Conservation (phyloP, 30 jellyfish, hydroid and myxozoan species). For the Turritopsis dohrnii region DNA sequence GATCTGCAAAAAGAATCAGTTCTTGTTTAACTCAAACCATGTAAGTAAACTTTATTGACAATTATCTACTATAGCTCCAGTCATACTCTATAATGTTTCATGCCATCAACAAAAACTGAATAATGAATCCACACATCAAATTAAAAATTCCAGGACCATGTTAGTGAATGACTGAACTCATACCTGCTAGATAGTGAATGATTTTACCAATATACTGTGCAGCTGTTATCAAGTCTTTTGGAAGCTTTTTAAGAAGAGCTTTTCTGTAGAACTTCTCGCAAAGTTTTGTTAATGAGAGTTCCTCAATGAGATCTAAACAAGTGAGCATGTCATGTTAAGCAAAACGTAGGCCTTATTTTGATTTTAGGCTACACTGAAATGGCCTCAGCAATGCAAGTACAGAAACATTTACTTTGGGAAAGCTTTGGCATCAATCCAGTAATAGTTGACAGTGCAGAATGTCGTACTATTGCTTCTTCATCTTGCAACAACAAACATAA, state of each 20-base stretch:
- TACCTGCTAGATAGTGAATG: slow-evolving; percentile 55
- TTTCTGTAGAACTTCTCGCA: slow-evolving; percentile 45
- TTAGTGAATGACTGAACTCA: background rate
- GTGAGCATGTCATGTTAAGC: background rate
- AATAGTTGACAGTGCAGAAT: slow-evolving; percentile 67
- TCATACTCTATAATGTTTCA: too few species aligned
- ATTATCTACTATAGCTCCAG: too few species aligned
- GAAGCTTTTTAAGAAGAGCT: slow-evolving; percentile 38
- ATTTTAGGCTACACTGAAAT: background rate
- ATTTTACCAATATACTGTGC: slow-evolving; percentile 68
- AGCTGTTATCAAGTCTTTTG: slow-evolving; percentile 43
- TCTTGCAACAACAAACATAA: slow-evolving; percentile 56
- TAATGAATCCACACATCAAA: background rate
- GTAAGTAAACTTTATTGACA: background rate
- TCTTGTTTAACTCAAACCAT: background rate
- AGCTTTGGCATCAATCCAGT: slow-evolving; percentile 36
- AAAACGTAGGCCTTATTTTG: too few species aligned
- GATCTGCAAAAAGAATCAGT: slow-evolving; percentile 28
- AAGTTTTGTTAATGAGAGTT: background rate
- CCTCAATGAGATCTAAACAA: slow-evolving; percentile 10
- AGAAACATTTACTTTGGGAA: background rate
- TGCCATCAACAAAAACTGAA: too few species aligned
- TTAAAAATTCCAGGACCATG: background rate
- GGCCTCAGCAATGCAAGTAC: too few species aligned
- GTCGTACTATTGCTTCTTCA: slow-evolving; percentile 67